Base-by-base conservation (phyloP, 2,113 vertebrate genomes). In the Protomyctophum bolini region DNA sequence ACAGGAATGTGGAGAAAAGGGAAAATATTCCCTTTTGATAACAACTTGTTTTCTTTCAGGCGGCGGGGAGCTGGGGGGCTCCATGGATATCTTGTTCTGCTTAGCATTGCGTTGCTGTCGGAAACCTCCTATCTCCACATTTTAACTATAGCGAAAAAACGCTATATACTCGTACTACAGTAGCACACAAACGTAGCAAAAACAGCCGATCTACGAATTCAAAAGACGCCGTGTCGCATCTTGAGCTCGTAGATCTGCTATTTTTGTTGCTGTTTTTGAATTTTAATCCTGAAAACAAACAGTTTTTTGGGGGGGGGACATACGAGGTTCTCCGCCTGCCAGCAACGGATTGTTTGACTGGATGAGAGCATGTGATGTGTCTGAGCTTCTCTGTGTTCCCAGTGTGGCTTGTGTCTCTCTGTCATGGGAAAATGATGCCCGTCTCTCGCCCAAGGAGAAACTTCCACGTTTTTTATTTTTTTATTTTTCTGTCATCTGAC, bases 41-140 rank as follows among this genome's bases (percentile, higher is more conserved):
- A 90, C 81, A 70, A 33, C 56, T 56, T 91, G 91, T 90, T 92
- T 89, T 91, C 84, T 84, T 83, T 76, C 7, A 46, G 72, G 77
- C 63, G 8, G 72, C 72, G 61, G 45, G 75, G 10, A 68, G 55
- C 76, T n/a, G 75, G 72, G 33, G 33, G 33, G 33, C 21, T 70
- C 66, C 0, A 0, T 9, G 21, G 50, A 73, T 89, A 88, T 83
- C 81, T 83, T 91, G 83, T 86, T 89, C 80, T 84, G 82, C 58
- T 86, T 76, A 73, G 67, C 76, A 72, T 86, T 89, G 1, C 33
- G 33, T 41, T 41, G 33, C 33, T 41, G 33, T 41, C 33, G 5
- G 5, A 3, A 41, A 41, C 21, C 21, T 21, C 21, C 21, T 21
- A 21, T 21, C 21, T 21, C 21, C 2, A 21, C 21, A 21, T 21